These are phyloP conservation scores for Cebus imitator DNA, from an alignment of 2,113 vertebrate genomes.

Conservation along the genomic window DNA sequence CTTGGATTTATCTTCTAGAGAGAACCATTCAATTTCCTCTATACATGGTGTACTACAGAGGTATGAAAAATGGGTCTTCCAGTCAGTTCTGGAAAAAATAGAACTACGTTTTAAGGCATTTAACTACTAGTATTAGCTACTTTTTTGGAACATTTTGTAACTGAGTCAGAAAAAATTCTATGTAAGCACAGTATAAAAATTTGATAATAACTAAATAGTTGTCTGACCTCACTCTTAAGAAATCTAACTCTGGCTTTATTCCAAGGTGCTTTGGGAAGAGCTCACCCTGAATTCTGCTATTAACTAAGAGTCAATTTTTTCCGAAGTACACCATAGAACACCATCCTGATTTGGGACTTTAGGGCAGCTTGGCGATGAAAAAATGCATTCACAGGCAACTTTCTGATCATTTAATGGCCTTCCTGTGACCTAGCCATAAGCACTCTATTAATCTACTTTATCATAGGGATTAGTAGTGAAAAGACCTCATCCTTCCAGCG, in stretches of 20 bases:
- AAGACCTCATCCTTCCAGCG: neutral
- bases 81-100: neutral
- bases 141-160: neutral
- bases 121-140: neutral
- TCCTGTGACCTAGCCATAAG: neutral
- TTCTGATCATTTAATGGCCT: neutral
- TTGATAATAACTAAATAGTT: neutral
- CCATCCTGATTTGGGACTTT: neutral
- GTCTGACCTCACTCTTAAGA: neutral
- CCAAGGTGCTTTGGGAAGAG: neutral
- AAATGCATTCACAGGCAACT: neutral
- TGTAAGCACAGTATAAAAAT: neutral
- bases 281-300: neutral
- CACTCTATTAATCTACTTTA: conserved; percentile 39
- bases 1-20: neutral
- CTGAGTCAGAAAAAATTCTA: neutral
- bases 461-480: neutral
- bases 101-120: neutral
- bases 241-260: neutral
- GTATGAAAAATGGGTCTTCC: neutral
- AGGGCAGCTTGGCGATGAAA: neutral
- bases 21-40: neutral
- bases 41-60: neutral
- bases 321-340: neutral
- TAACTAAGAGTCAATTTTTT: neutral